A percentile compares a stretch with the other conserved stretches of the same genome.
Evolutionary conservation across 2,797 vertebrate genomes (phyloP).

Genomic region (Lepus oiostolus): DNA sequence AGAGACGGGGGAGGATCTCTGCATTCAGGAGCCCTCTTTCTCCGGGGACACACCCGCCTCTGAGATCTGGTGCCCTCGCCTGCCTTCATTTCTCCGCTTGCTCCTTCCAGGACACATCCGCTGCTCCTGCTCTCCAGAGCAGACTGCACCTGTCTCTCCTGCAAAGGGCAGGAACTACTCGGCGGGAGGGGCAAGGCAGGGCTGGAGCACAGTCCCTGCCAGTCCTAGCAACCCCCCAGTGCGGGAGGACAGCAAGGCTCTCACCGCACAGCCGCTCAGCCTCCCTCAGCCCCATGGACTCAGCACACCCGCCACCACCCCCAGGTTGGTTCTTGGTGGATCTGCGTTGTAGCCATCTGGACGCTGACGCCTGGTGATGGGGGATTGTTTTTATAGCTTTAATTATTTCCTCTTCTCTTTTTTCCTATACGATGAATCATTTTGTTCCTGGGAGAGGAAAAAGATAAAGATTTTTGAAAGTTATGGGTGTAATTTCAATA

Average conservation of each 20-base stretch:
- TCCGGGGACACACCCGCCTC: neutral
- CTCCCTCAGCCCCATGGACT: neutral
- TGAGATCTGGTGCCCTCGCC: neutral
- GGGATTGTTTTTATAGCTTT: constrained; percentile 81
- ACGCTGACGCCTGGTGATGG: constrained; percentile 65
- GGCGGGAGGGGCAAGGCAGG: neutral
- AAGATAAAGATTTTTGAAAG: constrained; percentile 81
- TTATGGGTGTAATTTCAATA: constrained; percentile 83
- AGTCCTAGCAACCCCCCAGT: neutral
- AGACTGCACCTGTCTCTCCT: neutral
- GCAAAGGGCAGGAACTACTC: neutral
- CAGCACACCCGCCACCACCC: neutral
- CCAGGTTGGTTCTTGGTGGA: neutral
- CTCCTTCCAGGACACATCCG: neutral
- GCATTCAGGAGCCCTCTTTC: neutral
- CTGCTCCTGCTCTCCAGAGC: neutral
- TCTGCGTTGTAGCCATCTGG: constrained; percentile 73
- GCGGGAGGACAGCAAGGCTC: neutral
- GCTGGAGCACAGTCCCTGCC: neutral
- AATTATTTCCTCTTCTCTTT: constrained; percentile 81
- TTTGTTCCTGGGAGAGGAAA: constrained; percentile 77
- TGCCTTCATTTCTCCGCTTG: neutral
- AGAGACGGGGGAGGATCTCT: neutral
- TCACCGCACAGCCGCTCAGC: neutral
- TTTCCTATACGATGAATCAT: constrained; percentile 79